Base-by-base conservation (phyloP, 1,140 invertebrate species). In the Drosophila setifemur region DNA sequence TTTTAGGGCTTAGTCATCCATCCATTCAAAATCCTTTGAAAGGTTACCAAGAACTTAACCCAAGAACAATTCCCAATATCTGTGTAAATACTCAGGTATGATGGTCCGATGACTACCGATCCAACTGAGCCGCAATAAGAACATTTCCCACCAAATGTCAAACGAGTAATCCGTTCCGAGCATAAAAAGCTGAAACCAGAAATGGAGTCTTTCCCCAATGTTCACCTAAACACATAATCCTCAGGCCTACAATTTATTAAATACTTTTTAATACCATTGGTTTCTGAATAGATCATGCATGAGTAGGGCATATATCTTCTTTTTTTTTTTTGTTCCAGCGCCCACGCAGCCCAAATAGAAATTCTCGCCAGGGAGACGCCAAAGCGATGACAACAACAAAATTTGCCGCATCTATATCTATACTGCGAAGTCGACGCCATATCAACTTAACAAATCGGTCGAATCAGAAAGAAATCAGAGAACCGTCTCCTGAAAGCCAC, bases 391-490 rank as follows among this genome's bases (percentile, higher is more conserved):
- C 64, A 66, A 25, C 45, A 40, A 40, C 58, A 49, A 40, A 25
- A 39, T n/a, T n/a, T n/a, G 7, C 11, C 3, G 11, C 60, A 28
- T 9, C 26, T 14, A 16, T 11, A 53, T 40, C 39, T 9, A 11
- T 58, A 67, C 16, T n/a, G 39, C 57, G 67, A 33, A 63, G 35
- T 61, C 54, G 66, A 70, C 53, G 67, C 68, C 49, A 50, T 64
- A 78, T 85, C 79, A 73, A 54, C 50, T 66, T 73, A 85, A 74
- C 78, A 85, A 83, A 75, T 66, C 67, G 48, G 66, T 81, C 81
- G 81, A 85, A 85, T 85, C 79, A 85, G 74, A 85, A 78, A 39
- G 81, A 86, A 85, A 73, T 49, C n/a, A n/a, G n/a, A n/a, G n/a
- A n/a, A 45, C 69, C 28, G 44, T 45, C 47, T 19, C 40, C 49